Base-by-base conservation (phyloP, 2,113 vertebrate species). In the Colius striatus region DNA sequence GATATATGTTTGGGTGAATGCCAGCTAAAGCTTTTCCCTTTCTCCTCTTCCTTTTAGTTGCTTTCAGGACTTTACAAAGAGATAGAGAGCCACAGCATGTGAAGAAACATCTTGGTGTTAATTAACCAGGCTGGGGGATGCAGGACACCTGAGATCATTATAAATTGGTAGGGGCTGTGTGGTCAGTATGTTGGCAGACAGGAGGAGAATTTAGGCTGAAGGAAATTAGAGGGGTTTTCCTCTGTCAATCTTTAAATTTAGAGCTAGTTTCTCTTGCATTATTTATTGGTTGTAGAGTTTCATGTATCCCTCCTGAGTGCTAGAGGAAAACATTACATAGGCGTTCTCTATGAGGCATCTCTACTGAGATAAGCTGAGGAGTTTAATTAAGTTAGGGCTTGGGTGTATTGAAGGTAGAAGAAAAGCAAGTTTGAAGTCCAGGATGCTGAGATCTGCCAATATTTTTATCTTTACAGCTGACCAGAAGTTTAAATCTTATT, bases 171-270 rank as follows among this genome's bases (percentile, higher is more conserved):
- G 55, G 34, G 26, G 21, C 6, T 91, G 51, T 17, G 58, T n/a
- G 38, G 43, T 50, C 3, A 6, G 38, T 0, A 0, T 41, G 7
- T 34, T 74, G n/a, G 32, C 5, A 51, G 43, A 1, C 1, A 27
- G 43, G 10, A 80, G 19, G 57, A 62, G 25, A 81, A 38, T 58
- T 83, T 7, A 30, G n/a, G 32, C 18, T 81, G 23, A 5, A 81
- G 65, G 34, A 78, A 63, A 25, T 2, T 22, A 67, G 25, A 16
- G 26, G 15, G 2, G 12, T 7, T 5, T 47, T 51, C 61, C 13
- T 47, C 32, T 60, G 10, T 72, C 27, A 58, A 0, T 41, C 11
- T 54, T 58, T 16, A 53, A 62, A 45, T 14, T 38, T 55, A 53
- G 3, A 71, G 22, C 7, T 48, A 15, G 19, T 67, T 87, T 70